Evolutionary conservation across 2,113 vertebrate species (phyloP).

Genomic region (Siniperca knerii): DNA sequence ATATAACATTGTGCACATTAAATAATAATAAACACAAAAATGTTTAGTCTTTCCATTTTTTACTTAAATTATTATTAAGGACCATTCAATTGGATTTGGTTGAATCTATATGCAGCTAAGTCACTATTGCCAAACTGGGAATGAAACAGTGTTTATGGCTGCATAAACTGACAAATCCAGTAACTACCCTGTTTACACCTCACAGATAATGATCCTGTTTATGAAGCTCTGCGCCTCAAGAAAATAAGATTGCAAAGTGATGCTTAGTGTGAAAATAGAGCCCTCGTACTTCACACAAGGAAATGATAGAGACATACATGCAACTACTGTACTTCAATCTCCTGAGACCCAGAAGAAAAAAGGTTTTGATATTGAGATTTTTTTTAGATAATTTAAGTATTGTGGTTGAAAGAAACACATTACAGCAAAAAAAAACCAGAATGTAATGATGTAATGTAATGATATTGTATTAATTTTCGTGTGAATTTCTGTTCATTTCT

Average conservation of each 20-base stretch:
- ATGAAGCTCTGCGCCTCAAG: constrained; percentile 27
- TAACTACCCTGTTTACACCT: constrained; percentile 50
- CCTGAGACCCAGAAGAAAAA: no score
- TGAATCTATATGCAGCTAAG: constrained; percentile 21
- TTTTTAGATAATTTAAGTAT: no score
- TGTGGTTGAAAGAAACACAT: no score
- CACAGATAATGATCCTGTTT: constrained; percentile 53
- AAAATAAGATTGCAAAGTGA: constrained; percentile 37
- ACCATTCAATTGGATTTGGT: constrained; percentile 19
- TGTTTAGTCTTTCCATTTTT: not conserved
- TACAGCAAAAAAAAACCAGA: no score
- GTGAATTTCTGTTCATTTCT: no score
- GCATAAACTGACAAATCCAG: constrained; percentile 32
- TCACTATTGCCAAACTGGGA: constrained; percentile 16
- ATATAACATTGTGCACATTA: not conserved
- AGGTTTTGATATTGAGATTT: no score
- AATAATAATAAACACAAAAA: constrained; percentile 9
- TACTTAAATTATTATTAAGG: constrained; percentile 6
- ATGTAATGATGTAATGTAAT: no score
- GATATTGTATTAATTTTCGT: no score
- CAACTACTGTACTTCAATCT: not conserved
- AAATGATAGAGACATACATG: constrained; percentile 2
- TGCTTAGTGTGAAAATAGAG: constrained; percentile 31
- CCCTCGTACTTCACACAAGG: constrained; percentile 6
- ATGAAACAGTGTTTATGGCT: constrained; percentile 35